These are phyloP conservation scores for Hippoglossus hippoglossus DNA, from an alignment of 2,797 vertebrate species.

Conservation along the genomic window DNA sequence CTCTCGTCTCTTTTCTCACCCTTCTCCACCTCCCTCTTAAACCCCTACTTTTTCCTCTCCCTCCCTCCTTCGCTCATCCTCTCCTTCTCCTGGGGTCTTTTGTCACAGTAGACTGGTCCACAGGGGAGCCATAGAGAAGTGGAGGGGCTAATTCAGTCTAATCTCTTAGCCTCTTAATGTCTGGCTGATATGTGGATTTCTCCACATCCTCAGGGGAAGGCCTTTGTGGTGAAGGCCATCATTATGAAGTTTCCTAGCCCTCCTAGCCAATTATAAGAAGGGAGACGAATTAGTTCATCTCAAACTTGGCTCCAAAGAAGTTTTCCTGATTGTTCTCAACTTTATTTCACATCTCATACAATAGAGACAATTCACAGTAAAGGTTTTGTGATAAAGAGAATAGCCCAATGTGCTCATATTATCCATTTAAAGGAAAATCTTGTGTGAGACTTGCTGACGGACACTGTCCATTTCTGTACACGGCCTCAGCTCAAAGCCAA, in stretches of 20 bases:
- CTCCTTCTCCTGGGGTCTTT: slow-evolving; percentile 73
- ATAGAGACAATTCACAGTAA: slow-evolving; percentile 19
- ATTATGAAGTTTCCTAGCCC: slow-evolving; percentile 78
- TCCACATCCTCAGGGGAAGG: slow-evolving; percentile 74
- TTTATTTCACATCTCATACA: slow-evolving; percentile 52
- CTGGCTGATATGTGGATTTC: slow-evolving; percentile 83
- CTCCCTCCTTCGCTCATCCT: slow-evolving; percentile 46
- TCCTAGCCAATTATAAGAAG: slow-evolving; percentile 80
- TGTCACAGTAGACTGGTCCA: slow-evolving; percentile 75
- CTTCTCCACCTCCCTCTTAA: slow-evolving; percentile 38
- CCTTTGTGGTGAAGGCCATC: slow-evolving; percentile 82
- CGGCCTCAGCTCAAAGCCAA: slow-evolving; percentile 47
- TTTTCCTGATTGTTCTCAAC: slow-evolving; percentile 71
- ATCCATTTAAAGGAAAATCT: slow-evolving; percentile 17
- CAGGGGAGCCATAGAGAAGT: slow-evolving; percentile 68
- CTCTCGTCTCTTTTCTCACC: slow-evolving; percentile 17
- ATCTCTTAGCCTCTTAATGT: slow-evolving; percentile 82
- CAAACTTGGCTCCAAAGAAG: slow-evolving; percentile 68
- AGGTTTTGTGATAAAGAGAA: slow-evolving; percentile 48
- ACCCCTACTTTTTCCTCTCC: slow-evolving; percentile 22
- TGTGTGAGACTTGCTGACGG: slow-evolving; percentile 30
- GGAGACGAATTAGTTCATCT: slow-evolving; percentile 74
- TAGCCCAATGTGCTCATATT: slow-evolving; percentile 9
- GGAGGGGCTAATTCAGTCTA: slow-evolving; percentile 82
- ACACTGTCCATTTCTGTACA: slow-evolving; percentile 29